These are phyloP conservation scores for Falco peregrinus DNA, from an alignment of 2,797 vertebrate species.

Conservation along the genomic window DNA sequence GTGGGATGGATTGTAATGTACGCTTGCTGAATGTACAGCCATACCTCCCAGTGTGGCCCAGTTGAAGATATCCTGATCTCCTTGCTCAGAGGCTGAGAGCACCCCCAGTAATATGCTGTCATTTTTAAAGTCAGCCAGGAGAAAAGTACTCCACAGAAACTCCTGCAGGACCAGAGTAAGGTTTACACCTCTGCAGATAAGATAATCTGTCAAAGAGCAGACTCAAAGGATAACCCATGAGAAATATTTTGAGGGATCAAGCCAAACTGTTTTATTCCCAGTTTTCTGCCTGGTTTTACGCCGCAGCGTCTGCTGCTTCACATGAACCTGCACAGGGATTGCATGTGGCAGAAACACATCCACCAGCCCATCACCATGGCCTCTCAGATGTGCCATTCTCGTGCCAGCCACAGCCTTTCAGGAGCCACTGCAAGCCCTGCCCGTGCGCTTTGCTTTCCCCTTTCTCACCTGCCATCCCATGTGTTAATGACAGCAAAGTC, in stretches of 20 bases:
- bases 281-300: background rate
- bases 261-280: background rate
- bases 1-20: background rate
- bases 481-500: background rate
- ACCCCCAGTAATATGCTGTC: background rate
- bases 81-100: background rate
- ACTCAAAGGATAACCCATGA: background rate
- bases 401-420: background rate
- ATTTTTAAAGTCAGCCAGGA: background rate
- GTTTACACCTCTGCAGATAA: background rate
- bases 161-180: background rate
- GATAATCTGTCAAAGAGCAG: background rate
- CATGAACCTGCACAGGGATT: rapidly evolving
- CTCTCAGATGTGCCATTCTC: background rate
- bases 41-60: background rate
- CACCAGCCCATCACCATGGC: background rate
- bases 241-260: background rate
- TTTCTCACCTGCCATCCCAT: background rate
- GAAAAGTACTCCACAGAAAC: background rate
- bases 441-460: rapidly evolving
- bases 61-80: background rate
- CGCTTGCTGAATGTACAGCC: background rate
- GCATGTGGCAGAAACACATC: background rate
- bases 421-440: background rate
- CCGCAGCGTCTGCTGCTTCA: background rate